phyloP scores from a whole-genome alignment of 2,888 invertebrate species.

The Brachylomia viminalis region DNA sequence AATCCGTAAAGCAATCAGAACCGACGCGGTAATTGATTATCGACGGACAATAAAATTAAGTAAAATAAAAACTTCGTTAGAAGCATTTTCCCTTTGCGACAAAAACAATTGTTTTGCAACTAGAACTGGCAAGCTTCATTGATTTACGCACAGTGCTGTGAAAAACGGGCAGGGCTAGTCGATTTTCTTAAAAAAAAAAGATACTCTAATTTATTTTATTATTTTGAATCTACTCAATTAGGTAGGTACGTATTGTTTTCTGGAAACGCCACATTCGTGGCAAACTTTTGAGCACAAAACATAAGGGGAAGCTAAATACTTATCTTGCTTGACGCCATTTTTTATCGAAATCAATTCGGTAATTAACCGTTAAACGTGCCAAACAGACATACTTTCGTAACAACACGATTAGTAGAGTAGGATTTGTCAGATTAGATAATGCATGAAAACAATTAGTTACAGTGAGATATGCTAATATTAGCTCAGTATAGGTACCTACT shows the following conservation, averaged over 20 bases:
- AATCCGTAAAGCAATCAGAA: slow-evolving; percentile 10
- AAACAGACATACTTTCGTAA: slow-evolving; percentile 16
- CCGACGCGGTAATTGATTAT: slow-evolving; percentile 39
- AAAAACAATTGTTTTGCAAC: slow-evolving; percentile 32
- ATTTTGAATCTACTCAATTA: too few species aligned
- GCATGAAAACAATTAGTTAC: slow-evolving; percentile 3
- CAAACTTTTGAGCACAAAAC: not conserved
- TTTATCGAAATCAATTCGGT: not conserved
- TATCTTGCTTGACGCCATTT: not conserved
- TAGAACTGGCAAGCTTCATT: slow-evolving; percentile 12
- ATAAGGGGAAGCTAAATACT: not conserved
- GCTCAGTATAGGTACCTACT: not conserved
- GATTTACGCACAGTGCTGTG: not conserved
- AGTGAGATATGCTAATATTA: not conserved
- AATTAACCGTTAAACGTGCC: slow-evolving; percentile 9
- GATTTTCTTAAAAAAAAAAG: not conserved
- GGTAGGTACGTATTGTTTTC: not conserved
- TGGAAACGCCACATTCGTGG: not conserved
- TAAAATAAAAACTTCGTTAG: not conserved
- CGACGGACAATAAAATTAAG: not conserved
- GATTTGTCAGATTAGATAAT: slow-evolving; percentile 19
- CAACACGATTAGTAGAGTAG: not conserved
- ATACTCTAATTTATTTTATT: too few species aligned
- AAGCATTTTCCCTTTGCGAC: slow-evolving; percentile 5
- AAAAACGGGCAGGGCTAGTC: not conserved